Evolutionary conservation across 1,140 invertebrate species (phyloP).

Genomic region (Oncopeltus fasciatus): DNA sequence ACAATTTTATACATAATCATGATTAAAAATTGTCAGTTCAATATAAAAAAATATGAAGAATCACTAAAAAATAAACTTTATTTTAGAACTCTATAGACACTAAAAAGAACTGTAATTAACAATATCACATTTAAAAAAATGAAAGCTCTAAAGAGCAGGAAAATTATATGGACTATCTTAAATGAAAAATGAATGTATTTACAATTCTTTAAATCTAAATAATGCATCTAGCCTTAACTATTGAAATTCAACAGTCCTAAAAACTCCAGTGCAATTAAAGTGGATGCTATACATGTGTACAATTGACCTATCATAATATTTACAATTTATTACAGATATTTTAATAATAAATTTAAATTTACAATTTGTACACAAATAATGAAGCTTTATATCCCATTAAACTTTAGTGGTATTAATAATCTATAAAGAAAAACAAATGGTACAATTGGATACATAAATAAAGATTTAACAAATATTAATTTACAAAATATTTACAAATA

Average conservation of each 20-base stretch:
- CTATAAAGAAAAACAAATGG: background rate
- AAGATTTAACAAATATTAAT: background rate
- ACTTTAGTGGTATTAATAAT: background rate
- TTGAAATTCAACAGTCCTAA: conserved; percentile 1
- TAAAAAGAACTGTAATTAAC: background rate
- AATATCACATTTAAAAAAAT: conserved; percentile 7
- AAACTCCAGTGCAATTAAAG: background rate
- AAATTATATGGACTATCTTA: background rate
- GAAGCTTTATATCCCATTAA: background rate
- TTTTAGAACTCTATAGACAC: background rate
- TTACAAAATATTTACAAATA: background rate
- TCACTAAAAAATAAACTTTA: background rate
- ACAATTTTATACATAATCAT: background rate
- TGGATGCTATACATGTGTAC: background rate
- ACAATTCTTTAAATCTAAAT: background rate
- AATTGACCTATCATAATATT: background rate
- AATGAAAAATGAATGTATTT: background rate
- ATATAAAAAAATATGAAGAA: background rate
- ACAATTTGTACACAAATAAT: background rate
- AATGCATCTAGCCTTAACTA: background rate
- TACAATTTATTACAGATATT: background rate
- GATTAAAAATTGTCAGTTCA: background rate
- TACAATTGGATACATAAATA: background rate
- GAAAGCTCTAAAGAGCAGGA: background rate
- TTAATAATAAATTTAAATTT: conserved; percentile 1